These are phyloP conservation scores for Andrena trimmerana DNA, from an alignment of 2,888 invertebrate genomes.

Conservation along the genomic window DNA sequence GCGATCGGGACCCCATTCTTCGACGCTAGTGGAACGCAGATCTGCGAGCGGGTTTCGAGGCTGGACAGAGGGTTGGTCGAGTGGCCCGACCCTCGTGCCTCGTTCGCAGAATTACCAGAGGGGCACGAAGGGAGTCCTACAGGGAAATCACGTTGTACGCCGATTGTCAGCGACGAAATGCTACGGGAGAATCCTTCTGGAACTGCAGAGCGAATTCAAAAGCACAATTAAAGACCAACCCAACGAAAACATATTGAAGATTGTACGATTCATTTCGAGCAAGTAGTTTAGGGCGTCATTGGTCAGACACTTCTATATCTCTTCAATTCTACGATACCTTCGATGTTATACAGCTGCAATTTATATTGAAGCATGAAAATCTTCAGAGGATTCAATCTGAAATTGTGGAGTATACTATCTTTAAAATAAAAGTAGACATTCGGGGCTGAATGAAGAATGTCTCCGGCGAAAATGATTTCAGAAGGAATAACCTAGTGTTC, in stretches of 20 bases:
- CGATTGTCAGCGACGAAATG: background rate
- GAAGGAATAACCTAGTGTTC: too few species aligned
- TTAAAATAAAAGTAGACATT: too few species aligned
- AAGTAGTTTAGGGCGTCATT: background rate
- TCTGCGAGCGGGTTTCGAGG: slow-evolving; percentile 55
- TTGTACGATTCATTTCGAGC: background rate
- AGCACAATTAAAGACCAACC: background rate
- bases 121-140: slow-evolving; percentile 21
- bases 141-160: slow-evolving; percentile 59
- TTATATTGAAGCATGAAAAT: too few species aligned
- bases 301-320: background rate
- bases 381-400: too few species aligned
- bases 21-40: slow-evolving; percentile 63
- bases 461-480: too few species aligned
- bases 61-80: slow-evolving; percentile 41
- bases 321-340: too few species aligned
- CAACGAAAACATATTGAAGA: background rate
- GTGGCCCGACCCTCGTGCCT: slow-evolving; percentile 46
- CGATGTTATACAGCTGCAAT: too few species aligned
- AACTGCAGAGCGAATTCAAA: background rate
- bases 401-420: too few species aligned
- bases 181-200: background rate
- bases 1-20: background rate
- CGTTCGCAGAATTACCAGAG: slow-evolving; percentile 43
- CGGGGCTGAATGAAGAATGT: too few species aligned